Base-by-base conservation (phyloP, 2,888 invertebrate genomes). In the Cephus runcator region DNA sequence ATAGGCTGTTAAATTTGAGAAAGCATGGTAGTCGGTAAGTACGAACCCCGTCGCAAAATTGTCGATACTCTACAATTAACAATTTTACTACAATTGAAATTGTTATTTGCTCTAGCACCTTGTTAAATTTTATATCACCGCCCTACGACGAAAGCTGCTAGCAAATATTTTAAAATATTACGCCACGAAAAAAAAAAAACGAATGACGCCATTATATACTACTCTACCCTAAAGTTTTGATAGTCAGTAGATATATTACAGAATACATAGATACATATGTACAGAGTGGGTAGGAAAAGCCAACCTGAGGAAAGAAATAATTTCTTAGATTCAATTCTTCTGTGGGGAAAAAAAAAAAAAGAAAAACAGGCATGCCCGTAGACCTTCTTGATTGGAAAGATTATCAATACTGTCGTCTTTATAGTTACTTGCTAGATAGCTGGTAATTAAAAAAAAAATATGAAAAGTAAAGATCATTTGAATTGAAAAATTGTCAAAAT, bases 221-320 rank as follows among this genome's bases (percentile, higher is more conserved):
- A 56, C 23, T 56, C 23, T 56, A 23, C 56, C 23, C 56, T 56
- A 56, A 40, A 9, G 56, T 56, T 56, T 56, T 56, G 23, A 71
- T 34, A 34, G 33, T 71, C 33, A 34, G 12, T 34, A 71, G 71
- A 69, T 82, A 78, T 73, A 75, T 56, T 78, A 71, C 79, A 79
- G 76, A 82, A 79, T 33, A 81, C 80, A 77, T 83, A 81, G 81
- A 36, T 83, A 83, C 82, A 82, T 83, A 81, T 83, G 76, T 82
- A 83, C 82, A 82, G 71, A 79, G 77, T 78, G 77, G 77, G 71
- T 77, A 80, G 76, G 78, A 34, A 35, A 79, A 69, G 71, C 56
- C 56, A 56, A 56, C 56, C 71, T 31, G 71, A 71, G 71, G 34
- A 31, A 71, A 71, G 33, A 71, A 71, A 33, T 71, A 23, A 69